Evolutionary conservation across 2,113 vertebrate species (phyloP), one percentile per base, ranked within the genome.

Genomic region (Percina caprodes): DNA sequence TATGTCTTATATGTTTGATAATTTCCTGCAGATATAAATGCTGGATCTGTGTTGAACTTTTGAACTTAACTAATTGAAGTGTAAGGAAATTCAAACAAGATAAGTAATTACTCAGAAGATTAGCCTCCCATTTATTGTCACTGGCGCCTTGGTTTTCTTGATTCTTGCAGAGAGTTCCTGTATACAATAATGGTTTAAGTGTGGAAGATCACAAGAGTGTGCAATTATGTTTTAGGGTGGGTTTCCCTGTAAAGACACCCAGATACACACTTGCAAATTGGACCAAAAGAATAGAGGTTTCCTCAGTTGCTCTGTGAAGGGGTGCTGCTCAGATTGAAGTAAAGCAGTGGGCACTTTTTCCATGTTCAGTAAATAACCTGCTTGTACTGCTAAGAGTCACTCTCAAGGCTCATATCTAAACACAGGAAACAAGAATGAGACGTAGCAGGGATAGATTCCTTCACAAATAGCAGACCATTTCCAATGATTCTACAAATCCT

Each of bases 291-390:
- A 49, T 1, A 35, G 18, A 66, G 48, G 76, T 82, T 89, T 69
- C 71, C 59, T 69, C 54, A 65, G 82, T 82, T 75, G 23, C 24
- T 74, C 69, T 79, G 74, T 58, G 54, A 79, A 83, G 60, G 60
- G 33, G 66, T 78, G 58, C 74, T 69, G 75, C 54, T 62, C 59
- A 85, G 84, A 77, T 55, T 79, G 86, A 90, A 77, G 79, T 83
- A 80, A 82, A 89, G 70, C 80, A 88, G 82, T 72, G 78, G 84
- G 78, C 71, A 78, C 82, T 75, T 88, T 93, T 90, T 86, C 88
- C 83, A 89, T 83, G 86, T 89, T 91, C 84, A 91, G 85, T 91
- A 88, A 91, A 90, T 89, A 90, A 71, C 86, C 81, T 79, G 80
- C 80, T 86, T 80, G 74, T 81, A 86, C 82, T 71, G 77, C 76